These are phyloP conservation scores for Falco biarmicus DNA, from an alignment of 2,797 vertebrate genomes.

Conservation along the genomic window DNA sequence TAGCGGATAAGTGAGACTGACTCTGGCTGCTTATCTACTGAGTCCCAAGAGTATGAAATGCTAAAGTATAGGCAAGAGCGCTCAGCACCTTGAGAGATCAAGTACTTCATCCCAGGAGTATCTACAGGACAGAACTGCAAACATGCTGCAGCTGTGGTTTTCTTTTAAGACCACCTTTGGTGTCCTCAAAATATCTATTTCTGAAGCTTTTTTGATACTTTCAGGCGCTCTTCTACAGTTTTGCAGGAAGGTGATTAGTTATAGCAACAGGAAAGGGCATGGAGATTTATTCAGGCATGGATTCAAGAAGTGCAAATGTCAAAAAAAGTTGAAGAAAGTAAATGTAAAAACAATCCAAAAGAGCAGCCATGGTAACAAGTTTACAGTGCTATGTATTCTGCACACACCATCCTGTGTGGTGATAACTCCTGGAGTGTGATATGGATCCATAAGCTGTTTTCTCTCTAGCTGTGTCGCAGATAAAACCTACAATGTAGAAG, in stretches of 20 bases:
- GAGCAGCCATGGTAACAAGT: background rate
- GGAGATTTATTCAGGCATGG: conserved; percentile 48
- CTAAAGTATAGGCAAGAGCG: background rate
- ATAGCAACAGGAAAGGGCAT: conserved; percentile 56
- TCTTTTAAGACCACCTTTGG: background rate
- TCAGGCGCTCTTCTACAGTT: background rate
- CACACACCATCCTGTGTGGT: background rate
- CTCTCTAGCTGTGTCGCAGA: background rate
- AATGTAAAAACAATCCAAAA: background rate
- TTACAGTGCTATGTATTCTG: background rate
- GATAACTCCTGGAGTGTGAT: background rate
- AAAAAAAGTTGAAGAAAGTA: conserved; percentile 42
- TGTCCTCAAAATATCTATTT: background rate
- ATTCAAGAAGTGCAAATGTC: conserved; percentile 66
- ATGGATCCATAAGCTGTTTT: background rate
- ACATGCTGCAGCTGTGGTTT: background rate
- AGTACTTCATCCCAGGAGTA: background rate
- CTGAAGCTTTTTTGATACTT: background rate
- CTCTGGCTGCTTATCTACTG: background rate
- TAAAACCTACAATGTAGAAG: background rate
- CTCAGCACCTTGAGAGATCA: background rate
- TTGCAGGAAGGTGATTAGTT: conserved; percentile 22
- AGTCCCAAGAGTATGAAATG: background rate
- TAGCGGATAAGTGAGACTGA: background rate
- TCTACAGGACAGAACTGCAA: background rate